A percentile compares a stretch with the other conserved stretches of the same genome.
Conservation (phyloP, 1,140 invertebrate species). For the Notospermus geniculatus region DNA sequence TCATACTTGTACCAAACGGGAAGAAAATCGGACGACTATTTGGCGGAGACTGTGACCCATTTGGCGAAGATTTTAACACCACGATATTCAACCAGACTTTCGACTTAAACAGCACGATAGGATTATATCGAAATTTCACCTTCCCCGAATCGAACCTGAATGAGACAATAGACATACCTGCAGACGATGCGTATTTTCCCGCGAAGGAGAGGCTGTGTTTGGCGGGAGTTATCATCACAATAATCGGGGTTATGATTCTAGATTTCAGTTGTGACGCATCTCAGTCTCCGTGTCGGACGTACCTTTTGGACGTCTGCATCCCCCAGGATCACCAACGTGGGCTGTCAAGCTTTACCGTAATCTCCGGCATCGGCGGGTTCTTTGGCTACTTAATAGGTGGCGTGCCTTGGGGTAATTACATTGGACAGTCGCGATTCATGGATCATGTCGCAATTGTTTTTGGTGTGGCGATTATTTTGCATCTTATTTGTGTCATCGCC, state of each 20-base stretch:
- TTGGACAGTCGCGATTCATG: conserved; percentile 62
- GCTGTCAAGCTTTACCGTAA: conserved; percentile 91
- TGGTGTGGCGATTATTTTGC: conserved; percentile 36
- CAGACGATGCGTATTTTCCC: background rate
- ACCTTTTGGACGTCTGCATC: conserved; percentile 86
- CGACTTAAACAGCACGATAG: background rate
- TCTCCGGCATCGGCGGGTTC: conserved; percentile 92
- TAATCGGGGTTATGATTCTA: conserved; percentile 86
- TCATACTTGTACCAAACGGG: conserved; percentile 76
- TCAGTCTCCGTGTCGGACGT: conserved; percentile 88
- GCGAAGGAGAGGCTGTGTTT: background rate
- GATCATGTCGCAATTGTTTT: conserved; percentile 83
- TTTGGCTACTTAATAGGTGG: conserved; percentile 90
- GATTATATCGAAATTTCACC: background rate
- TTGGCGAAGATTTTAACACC: conserved; percentile 66
- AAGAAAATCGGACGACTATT: conserved; percentile 76
- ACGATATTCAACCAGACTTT: background rate
- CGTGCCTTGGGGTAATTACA: conserved; percentile 82
- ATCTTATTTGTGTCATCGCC: conserved; percentile 36
- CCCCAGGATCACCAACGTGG: conserved; percentile 91
- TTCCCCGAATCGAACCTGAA: background rate
- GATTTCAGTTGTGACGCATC: conserved; percentile 96
- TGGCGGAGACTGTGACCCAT: conserved; percentile 63
- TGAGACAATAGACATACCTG: background rate
- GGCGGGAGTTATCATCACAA: conserved; percentile 83